Conservation (phyloP, 1,140 invertebrate species). For the Aphidius gifuensis region DNA sequence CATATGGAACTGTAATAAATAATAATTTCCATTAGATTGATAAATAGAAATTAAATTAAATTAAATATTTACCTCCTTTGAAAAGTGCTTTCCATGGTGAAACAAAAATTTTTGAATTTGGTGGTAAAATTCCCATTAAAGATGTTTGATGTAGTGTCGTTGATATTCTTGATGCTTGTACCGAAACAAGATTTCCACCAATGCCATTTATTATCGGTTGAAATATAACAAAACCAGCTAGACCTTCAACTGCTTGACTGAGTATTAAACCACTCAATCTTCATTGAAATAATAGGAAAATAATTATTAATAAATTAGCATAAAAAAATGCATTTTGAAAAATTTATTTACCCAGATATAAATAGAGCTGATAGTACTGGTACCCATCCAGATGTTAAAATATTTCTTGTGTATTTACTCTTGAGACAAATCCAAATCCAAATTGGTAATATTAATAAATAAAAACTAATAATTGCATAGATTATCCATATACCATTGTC, state of each 20-base stretch:
- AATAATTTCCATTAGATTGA: neutral
- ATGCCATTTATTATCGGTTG: slow-evolving; percentile 94
- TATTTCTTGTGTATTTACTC: slow-evolving; percentile 76
- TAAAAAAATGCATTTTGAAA: neutral
- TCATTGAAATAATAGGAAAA: slow-evolving; percentile 37
- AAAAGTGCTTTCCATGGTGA: slow-evolving; percentile 80
- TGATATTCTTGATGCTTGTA: slow-evolving; percentile 93
- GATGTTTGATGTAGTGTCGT: slow-evolving; percentile 86
- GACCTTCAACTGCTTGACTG: slow-evolving; percentile 71
- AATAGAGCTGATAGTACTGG: slow-evolving; percentile 82
- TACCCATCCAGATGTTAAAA: slow-evolving; percentile 80
- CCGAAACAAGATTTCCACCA: slow-evolving; percentile 94
- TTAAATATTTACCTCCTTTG: slow-evolving; percentile 63
- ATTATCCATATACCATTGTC: slow-evolving; percentile 59
- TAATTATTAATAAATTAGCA: slow-evolving; percentile 1
- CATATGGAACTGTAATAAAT: slow-evolving; percentile 64
- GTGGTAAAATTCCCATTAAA: slow-evolving; percentile 72
- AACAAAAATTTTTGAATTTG: slow-evolving; percentile 69
- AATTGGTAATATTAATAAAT: slow-evolving; percentile 71
- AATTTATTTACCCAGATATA: slow-evolving; percentile 73
- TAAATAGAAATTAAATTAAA: neutral
- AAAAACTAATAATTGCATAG: slow-evolving; percentile 62
- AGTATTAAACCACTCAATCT: slow-evolving; percentile 79
- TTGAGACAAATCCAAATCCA: slow-evolving; percentile 74
- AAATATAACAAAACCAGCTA: slow-evolving; percentile 81